Evolutionary conservation across 2,113 vertebrate species (phyloP).

Genomic region (Naja naja): DNA sequence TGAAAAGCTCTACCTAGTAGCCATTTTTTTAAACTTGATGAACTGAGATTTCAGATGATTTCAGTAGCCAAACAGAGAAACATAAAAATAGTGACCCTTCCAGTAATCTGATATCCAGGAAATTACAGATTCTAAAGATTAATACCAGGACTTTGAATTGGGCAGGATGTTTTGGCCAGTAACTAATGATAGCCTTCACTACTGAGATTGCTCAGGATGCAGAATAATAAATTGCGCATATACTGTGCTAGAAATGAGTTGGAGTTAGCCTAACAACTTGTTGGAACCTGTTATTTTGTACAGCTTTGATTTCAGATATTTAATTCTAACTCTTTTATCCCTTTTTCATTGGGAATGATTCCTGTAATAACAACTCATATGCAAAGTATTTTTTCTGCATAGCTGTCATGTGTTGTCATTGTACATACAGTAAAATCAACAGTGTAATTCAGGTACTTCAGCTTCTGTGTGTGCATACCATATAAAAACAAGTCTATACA

Average conservation of each 20-base stretch:
- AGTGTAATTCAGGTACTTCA: neutral
- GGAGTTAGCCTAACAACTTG: neutral
- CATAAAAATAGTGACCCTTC: neutral
- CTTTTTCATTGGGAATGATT: neutral
- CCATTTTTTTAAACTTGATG: neutral
- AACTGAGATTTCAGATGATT: neutral
- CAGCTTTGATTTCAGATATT: neutral
- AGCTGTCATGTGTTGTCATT: neutral
- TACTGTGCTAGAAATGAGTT: neutral
- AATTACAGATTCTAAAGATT: neutral
- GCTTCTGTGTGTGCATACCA: neutral
- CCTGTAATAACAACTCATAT: neutral
- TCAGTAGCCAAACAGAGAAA: neutral
- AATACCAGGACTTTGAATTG: neutral
- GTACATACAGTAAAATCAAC: neutral
- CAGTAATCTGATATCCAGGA: neutral
- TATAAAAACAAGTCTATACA: neutral
- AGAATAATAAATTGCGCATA: neutral
- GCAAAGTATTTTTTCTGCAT: neutral
- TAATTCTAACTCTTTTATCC: neutral
- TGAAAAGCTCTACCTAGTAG: neutral
- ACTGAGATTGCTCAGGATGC: neutral
- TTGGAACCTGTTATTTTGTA: neutral
- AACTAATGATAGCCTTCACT: neutral
- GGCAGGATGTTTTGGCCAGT: neutral